A percentile compares a stretch with the other conserved stretches of the same genome.
These are phyloP conservation scores for Numenius phaeopus DNA, from an alignment of 2,797 vertebrate genomes.

Conservation along the genomic window DNA sequence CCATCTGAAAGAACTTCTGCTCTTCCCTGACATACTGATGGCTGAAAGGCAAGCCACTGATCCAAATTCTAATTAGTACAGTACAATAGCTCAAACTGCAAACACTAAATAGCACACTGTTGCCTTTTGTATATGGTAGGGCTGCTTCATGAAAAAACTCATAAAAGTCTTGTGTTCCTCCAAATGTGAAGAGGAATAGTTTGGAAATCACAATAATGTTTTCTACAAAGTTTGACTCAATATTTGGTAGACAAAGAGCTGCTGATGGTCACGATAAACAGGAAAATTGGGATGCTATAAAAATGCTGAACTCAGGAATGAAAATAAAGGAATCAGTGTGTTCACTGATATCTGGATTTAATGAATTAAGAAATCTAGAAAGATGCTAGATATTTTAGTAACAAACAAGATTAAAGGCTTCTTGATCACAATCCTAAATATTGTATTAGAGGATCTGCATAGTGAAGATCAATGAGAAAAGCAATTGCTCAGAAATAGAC, in stretches of 20 bases:
- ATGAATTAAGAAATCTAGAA: neutral
- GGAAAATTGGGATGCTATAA: neutral
- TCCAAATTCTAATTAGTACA: neutral
- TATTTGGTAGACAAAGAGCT: neutral
- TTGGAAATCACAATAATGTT: neutral
- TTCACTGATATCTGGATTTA: neutral
- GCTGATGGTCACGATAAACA: neutral
- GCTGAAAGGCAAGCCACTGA: neutral
- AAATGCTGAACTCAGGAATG: neutral
- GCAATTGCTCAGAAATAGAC: neutral
- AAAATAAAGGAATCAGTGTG: neutral
- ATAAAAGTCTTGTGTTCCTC: neutral
- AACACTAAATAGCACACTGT: neutral
- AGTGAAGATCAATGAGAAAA: neutral
- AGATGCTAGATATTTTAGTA: neutral
- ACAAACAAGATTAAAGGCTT: neutral
- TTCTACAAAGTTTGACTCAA: neutral
- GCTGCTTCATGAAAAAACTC: neutral
- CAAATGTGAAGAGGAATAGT: neutral
- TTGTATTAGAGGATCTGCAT: neutral
- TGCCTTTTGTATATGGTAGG: neutral
- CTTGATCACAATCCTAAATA: neutral
- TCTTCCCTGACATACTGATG: neutral
- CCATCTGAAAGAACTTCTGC: neutral
- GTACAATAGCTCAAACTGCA: neutral